Percentiles rank a stretch among this genome's conserved stretches.
Evolutionary conservation across 2,888 invertebrate genomes (phyloP).

Genomic region (Troglohyphantes excavatus): DNA sequence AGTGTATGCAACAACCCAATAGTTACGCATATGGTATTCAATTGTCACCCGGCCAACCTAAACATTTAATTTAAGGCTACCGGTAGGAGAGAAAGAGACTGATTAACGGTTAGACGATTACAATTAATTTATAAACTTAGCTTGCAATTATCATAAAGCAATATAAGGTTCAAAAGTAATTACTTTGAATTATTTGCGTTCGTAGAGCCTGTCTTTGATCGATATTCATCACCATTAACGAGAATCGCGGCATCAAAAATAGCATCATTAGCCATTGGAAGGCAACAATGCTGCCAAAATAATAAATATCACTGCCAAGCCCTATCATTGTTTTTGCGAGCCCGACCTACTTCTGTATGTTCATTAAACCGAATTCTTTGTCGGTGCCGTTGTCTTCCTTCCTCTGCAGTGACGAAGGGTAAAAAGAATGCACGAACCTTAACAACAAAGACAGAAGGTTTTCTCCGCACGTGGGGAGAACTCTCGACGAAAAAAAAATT

Average conservation of each 20-base stretch:
- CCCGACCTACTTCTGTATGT: constrained; percentile 65
- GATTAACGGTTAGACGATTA: not conserved
- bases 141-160: not conserved
- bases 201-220: not conserved
- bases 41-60: no score
- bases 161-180: not conserved
- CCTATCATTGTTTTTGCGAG: constrained; percentile 50
- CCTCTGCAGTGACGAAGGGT: not conserved
- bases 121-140: not conserved
- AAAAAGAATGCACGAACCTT: constrained; percentile 32
- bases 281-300: constrained; percentile 47
- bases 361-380: constrained; percentile 69
- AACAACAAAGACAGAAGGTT: constrained; percentile 20
- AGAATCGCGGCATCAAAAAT: constrained; percentile 44
- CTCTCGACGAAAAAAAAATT: not conserved
- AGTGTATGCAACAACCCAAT: no score
- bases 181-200: not conserved
- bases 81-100: no score
- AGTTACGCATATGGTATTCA: no score
- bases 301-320: constrained; percentile 57
- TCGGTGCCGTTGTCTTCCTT: constrained; percentile 28
- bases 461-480: not conserved
- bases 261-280: constrained; percentile 43
- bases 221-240: constrained; percentile 25
- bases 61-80: no score